phyloP scores from a whole-genome alignment of 2,113 vertebrate species.

The Corynorhinus townsendii region DNA sequence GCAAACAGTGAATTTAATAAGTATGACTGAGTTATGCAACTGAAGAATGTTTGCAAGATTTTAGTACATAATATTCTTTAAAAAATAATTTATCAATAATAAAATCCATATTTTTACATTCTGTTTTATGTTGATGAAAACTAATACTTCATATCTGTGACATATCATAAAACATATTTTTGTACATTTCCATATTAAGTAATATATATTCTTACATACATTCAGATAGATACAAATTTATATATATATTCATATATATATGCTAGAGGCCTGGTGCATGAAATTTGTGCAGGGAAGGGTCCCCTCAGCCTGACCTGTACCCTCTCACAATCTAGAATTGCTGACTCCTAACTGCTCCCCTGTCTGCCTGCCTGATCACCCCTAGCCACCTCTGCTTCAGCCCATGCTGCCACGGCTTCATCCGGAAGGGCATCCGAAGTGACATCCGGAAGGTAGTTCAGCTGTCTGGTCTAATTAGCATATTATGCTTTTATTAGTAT shows the following conservation, averaged over 20 bases:
- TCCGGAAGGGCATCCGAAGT: too few species aligned
- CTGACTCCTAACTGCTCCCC: too few species aligned
- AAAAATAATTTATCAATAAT: conserved; percentile 10
- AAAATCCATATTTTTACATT: not conserved
- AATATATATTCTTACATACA: not conserved
- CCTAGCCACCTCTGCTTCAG: too few species aligned
- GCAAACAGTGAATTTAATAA: conserved; percentile 49
- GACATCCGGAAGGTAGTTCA: too few species aligned
- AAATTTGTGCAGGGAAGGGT: too few species aligned
- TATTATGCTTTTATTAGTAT: too few species aligned
- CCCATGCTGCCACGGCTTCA: too few species aligned
- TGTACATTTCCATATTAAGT: not conserved
- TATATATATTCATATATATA: not conserved
- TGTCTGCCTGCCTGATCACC: too few species aligned
- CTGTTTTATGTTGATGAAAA: not conserved
- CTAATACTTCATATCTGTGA: not conserved
- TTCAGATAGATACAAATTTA: not conserved
- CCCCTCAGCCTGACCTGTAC: too few species aligned
- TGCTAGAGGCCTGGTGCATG: too few species aligned
- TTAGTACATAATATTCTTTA: conserved; percentile 47
- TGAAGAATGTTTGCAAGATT: not conserved
- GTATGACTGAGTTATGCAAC: conserved; percentile 53
- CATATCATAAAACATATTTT: not conserved
- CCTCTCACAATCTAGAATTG: too few species aligned
- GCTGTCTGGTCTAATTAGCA: too few species aligned